phyloP scores from a whole-genome alignment of 2,888 invertebrate genomes.

The Melinaea marsaeus region DNA sequence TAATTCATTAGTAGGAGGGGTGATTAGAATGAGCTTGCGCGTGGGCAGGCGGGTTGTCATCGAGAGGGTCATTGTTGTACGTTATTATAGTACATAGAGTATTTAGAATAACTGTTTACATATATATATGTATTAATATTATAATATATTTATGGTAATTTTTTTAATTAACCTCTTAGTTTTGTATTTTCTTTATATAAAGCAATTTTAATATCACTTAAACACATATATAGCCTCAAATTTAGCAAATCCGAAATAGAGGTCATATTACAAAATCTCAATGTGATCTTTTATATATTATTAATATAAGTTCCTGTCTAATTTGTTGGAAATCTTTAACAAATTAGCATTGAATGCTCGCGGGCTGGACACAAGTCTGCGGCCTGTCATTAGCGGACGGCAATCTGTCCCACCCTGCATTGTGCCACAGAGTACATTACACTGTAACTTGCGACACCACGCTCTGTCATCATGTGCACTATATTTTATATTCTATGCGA shows the following conservation, averaged over 20 bases:
- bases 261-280: not conserved
- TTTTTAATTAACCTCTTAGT: not conserved
- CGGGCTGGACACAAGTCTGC: constrained; percentile 65
- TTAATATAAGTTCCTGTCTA: constrained; percentile 49
- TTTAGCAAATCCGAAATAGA: no score
- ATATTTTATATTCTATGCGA: constrained; percentile 37
- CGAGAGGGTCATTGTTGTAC: constrained; percentile 66
- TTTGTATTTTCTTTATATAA: not conserved
- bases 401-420: constrained; percentile 66
- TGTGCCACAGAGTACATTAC: constrained; percentile 43
- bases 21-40: constrained; percentile 68
- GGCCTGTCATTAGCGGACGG: constrained; percentile 74
- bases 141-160: not conserved
- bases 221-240: no score
- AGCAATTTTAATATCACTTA: not conserved
- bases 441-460: constrained; percentile 51
- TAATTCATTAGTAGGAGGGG: constrained; percentile 28
- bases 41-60: constrained; percentile 72
- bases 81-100: constrained; percentile 26
- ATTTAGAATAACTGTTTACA: constrained; percentile 16
- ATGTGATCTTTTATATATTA: not conserved
- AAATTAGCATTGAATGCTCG: constrained; percentile 73
- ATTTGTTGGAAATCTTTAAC: constrained; percentile 40
- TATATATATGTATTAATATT: not conserved
- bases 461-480: constrained; percentile 38